Evolutionary conservation across 1,140 invertebrate genomes (phyloP), one percentile per base, ranked within the genome.

Genomic region (Papilio aristodemus): DNA sequence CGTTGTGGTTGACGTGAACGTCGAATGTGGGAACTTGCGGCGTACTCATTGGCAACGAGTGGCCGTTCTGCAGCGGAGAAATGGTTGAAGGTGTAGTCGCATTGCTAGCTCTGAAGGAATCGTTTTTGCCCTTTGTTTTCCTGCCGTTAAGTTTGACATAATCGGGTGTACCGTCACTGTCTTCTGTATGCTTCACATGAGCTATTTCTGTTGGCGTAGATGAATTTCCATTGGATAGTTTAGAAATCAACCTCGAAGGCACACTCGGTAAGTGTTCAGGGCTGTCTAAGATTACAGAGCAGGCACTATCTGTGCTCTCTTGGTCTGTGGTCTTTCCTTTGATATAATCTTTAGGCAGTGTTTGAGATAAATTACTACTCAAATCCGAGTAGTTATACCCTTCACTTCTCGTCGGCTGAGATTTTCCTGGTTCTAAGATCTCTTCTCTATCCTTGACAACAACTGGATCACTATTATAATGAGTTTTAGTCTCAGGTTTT

Each of bases 11-110:
- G 0, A 91, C 80, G 67, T 92, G 89, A 17, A 92, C 76, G 72
- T 91, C 89, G 60, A 92, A 92, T 9, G 84, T 71, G 4, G 91
- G 91, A 22, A 84, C 76, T 71, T 85, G 86, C 8, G 85, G 90
- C 14, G 85, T 91, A 70, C 73, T 82, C 3, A 83, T 73, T 11
- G 84, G 85, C 32, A 91, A 72, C 0, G 86, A 88, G 67, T 92
- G 91, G 0, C 91, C 91, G 68, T 92, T 92, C 59, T 86, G 85
- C 13, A 92, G 71, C 2, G 90, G 91, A 0, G 91, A 92, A 70
- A 91, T 91, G 0, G 89, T 90, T 3, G 90, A 91, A 1, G 89
- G 89, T 19, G 89, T 91, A n/a, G 87, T 89, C 9, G 81, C 86
- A 19, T 88, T 90, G 67, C 84, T 90, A 5, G 72, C 77, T 64